Evolutionary conservation across 2,797 vertebrate genomes (phyloP).

Genomic region (Cercopithecus petaurista): DNA sequence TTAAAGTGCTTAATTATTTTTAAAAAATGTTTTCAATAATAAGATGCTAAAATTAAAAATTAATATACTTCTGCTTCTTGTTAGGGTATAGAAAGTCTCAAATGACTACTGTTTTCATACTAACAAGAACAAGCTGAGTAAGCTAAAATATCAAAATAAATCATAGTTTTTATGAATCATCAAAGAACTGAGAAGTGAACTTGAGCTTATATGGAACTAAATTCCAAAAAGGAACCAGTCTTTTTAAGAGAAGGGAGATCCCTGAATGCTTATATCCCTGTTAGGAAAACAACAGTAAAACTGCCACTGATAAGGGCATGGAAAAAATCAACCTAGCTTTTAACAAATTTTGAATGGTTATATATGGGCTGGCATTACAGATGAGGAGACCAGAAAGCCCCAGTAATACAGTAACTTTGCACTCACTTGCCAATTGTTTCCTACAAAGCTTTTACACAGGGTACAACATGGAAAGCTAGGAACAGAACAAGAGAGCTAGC

Average conservation of each 20-base stretch:
- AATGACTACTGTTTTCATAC: not conserved
- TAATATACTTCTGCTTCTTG: not conserved
- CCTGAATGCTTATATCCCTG: not conserved
- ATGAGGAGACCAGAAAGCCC: not conserved
- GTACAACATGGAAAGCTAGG: not conserved
- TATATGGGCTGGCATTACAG: not conserved
- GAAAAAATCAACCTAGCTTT: not conserved
- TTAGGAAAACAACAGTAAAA: not conserved
- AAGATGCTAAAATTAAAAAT: constrained; percentile 1
- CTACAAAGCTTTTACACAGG: not conserved
- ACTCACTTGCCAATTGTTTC: not conserved
- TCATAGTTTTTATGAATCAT: not conserved
- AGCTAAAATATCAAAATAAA: not conserved
- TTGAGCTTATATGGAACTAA: not conserved
- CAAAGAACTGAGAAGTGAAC: not conserved
- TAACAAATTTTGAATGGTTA: not conserved
- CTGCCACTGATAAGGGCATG: not conserved
- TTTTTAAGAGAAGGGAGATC: not conserved
- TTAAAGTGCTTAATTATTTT: not conserved
- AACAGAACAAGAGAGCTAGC: not conserved
- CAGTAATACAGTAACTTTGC: not conserved
- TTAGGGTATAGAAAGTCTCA: not conserved
- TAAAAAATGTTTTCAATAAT: not conserved
- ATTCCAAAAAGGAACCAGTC: not conserved
- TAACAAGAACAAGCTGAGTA: not conserved